Evolutionary conservation across 1,140 invertebrate genomes (phyloP).

Genomic region (Magallana gigas): DNA sequence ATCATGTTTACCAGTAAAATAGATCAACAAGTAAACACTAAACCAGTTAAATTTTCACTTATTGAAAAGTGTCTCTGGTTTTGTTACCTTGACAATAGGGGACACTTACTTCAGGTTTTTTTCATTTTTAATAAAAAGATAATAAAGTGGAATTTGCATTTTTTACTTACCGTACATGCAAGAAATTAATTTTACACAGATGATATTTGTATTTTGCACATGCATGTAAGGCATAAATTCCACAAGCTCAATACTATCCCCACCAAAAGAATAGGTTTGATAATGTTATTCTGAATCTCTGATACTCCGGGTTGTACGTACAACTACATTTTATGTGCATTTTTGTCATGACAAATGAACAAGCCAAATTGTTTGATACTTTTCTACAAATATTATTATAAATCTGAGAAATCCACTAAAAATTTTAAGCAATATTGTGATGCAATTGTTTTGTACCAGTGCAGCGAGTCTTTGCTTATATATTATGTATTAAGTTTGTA

Average conservation of each 20-base stretch:
- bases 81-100: too few species aligned
- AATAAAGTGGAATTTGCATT: too few species aligned
- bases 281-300: constrained; percentile 5
- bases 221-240: neutral
- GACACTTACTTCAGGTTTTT: too few species aligned
- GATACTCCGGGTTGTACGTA: neutral
- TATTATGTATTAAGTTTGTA: too few species aligned
- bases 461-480: too few species aligned
- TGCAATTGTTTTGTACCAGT: neutral
- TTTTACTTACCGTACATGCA: too few species aligned
- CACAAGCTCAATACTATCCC: neutral
- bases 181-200: too few species aligned
- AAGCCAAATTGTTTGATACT: neutral
- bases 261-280: constrained; percentile 7
- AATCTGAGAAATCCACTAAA: neutral
- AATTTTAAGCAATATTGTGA: neutral
- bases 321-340: neutral
- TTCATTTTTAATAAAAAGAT: too few species aligned
- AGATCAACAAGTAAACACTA: too few species aligned
- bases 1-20: too few species aligned
- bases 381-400: neutral
- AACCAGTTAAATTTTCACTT: too few species aligned
- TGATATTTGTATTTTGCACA: neutral
- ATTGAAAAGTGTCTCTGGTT: too few species aligned
- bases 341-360: neutral